Base-by-base conservation (phyloP, 1,140 invertebrate genomes). In the Asobara japonica region DNA sequence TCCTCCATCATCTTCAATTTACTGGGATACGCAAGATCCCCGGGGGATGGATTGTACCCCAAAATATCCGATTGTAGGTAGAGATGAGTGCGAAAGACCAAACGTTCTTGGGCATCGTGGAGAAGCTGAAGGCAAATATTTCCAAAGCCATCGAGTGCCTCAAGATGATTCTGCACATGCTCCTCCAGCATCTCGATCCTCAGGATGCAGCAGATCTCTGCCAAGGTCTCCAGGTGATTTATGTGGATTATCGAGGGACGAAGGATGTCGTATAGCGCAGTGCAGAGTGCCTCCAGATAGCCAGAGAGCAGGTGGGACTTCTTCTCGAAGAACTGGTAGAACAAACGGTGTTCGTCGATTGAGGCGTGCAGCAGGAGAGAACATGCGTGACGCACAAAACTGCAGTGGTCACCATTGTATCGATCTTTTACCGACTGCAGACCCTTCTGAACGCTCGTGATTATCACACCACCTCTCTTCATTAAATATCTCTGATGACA, bases 1-100 rank as follows among this genome's bases (percentile, higher is more conserved):
- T 90, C 90, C 78, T 97, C 94, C 97, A 99, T 99, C 95, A 99
- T 98, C 83, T 96, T 92, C 18, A 99, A 87, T 86, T 99, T 98
- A 79, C 98, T 95, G 0, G 98, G 98, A 89, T 99, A 99, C 0
- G 97, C 97, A 48, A 99, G 88, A 88, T 99, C 98, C 0, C 98
- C 98, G 13, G 94, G 91, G 13, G 96, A 96, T 8, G 98, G 95
- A 74, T 93, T 92, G 83, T 96, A 97, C 71, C 93, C 91, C 25
- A 95, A 86, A 76, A 99, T 96, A 86, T 99, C 98, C 1, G 94
- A 93, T 69, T 95, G 92, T 51, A 99, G 91, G 84, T 98, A 99
- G 65, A 99, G 92, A 88, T 98, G 95, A 1, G 97, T 95, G 60
- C 98, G 90, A 83, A 98, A 99, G 7, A 99, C 97, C 8, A 99